Percentiles rank a stretch among this genome's conserved stretches.
Evolutionary conservation across 2,113 vertebrate genomes (phyloP).

Genomic region (Promerops cafer): DNA sequence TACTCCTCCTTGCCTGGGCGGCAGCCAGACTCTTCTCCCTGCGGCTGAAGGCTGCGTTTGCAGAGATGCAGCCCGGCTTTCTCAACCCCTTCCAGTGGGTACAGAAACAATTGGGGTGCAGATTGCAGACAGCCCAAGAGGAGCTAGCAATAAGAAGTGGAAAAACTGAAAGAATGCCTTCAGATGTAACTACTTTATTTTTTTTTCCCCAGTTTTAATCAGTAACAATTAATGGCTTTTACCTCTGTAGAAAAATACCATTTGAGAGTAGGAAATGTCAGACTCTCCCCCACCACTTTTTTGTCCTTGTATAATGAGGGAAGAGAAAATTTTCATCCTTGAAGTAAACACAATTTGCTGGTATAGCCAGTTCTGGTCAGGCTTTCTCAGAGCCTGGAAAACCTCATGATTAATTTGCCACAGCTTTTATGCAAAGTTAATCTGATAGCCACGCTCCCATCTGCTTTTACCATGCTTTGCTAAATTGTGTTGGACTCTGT

Average conservation of each 20-base stretch:
- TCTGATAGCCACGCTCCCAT: not conserved
- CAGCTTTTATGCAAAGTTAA: slow-evolving; percentile 22
- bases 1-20: not conserved
- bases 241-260: not conserved
- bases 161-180: not conserved
- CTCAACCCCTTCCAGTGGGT: not conserved
- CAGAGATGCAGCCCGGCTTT: not conserved
- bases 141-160: not conserved
- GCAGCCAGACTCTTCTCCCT: not conserved
- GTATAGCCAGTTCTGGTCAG: not conserved
- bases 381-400: not conserved
- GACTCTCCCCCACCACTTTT: not conserved
- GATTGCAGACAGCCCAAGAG: not conserved
- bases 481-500: not conserved
- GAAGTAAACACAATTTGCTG: slow-evolving; percentile 20
- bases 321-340: not conserved
- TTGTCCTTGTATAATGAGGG: not conserved
- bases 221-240: not conserved
- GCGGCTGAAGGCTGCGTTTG: not conserved
- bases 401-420: slow-evolving; percentile 31
- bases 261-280: not conserved
- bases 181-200: not conserved
- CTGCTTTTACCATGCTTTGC: not conserved
- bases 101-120: not conserved
- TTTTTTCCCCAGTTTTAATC: accelerated